These are phyloP conservation scores for Takifugu rubripes DNA, from an alignment of 2,797 vertebrate species.

Conservation along the genomic window DNA sequence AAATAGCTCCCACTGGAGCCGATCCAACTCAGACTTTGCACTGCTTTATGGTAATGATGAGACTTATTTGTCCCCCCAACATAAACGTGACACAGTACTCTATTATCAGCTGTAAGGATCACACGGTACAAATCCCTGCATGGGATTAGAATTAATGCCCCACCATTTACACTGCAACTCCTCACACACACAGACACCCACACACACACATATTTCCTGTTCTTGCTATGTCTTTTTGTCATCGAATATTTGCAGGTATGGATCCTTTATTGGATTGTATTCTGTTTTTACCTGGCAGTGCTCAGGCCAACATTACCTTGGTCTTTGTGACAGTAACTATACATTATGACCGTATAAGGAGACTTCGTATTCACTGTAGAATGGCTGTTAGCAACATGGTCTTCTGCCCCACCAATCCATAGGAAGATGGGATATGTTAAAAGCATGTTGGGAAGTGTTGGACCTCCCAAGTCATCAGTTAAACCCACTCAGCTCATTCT, in stretches of 20 bases:
- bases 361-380: too few species aligned
- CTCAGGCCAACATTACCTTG: too few species aligned
- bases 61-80: constrained; percentile 37
- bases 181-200: background rate
- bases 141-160: constrained; percentile 31
- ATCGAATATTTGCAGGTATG: background rate
- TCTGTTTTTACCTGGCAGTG: too few species aligned
- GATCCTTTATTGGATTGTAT: background rate
- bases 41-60: constrained; percentile 50
- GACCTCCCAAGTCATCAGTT: too few species aligned
- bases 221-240: background rate
- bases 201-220: background rate
- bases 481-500: too few species aligned
- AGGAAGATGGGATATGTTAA: too few species aligned
- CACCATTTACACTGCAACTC: constrained; percentile 15
- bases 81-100: constrained; percentile 43
- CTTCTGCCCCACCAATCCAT: too few species aligned
- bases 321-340: too few species aligned
- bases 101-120: constrained; percentile 36
- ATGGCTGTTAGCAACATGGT: too few species aligned
- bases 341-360: too few species aligned
- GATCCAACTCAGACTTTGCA: constrained; percentile 28
- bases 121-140: constrained; percentile 11
- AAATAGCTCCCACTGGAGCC: constrained; percentile 53
- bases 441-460: too few species aligned